Evolutionary conservation across 2,797 vertebrate genomes (phyloP), one percentile per base, ranked within the genome.

Genomic region (Parauchenoglanis ngamensis): DNA sequence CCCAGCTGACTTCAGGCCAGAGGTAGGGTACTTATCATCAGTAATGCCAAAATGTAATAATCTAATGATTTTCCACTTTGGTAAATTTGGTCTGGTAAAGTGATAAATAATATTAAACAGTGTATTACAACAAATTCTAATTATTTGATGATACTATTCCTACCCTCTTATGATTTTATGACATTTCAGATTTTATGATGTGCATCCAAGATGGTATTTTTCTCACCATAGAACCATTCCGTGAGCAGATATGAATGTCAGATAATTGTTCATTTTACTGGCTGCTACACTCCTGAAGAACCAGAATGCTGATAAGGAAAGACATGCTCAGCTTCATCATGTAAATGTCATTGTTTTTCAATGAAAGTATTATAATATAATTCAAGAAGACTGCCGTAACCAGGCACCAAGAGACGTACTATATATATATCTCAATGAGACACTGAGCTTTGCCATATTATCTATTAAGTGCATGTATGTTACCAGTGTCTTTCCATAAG

Each of bases 301-400:
- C 61, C 54, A 49, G 40, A 61, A 79, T 57, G 35, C 31, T 72
- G 77, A 80, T 81, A 81, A 81, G 44, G 7, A 56, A 28, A 54
- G 77, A 35, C 85, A 52, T 73, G 54, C 57, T 72, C 54, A 81
- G 57, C 28, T 59, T 31, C 40, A 59, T 73, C 54, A 23, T 7
- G 65, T 61, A 86, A 86, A 72, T 86, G 77, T 70, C 65, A 80
- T 46, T 61, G 56, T 59, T 80, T 80, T 79, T 80, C 23, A 61
- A 80, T 80, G 21, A 80, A 80, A 59, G 61, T 44, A 61, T 80
- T 61, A 79, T 46, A 21, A 61, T n/a, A 10, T 46, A 46, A 63
- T 44, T 63, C 6, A 63, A 25, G 8, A 81, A n/a, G 7, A 17
- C 59, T 61, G 35, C 13, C 15, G 31, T 17, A 77, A 1, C 72